A percentile compares a stretch with the other conserved stretches of the same genome.
Evolutionary conservation across 2,888 invertebrate species (phyloP).

Genomic region (Harmothoe impar): DNA sequence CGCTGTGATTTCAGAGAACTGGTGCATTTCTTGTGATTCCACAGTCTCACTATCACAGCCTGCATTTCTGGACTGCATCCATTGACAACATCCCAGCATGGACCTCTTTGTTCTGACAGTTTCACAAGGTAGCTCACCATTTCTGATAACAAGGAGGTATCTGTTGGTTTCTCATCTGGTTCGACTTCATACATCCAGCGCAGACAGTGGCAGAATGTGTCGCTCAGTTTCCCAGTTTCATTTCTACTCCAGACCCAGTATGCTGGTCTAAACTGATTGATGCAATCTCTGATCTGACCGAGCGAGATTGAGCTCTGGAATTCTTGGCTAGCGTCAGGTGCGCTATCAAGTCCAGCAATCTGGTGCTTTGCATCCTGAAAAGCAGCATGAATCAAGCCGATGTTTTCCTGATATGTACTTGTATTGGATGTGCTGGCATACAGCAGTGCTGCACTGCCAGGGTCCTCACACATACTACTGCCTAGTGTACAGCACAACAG

Average conservation of each 20-base stretch:
- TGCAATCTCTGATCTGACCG: not conserved
- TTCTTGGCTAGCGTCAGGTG: too few species aligned
- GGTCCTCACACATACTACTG: too few species aligned
- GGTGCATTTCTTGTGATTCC: not conserved
- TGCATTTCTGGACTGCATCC: not conserved
- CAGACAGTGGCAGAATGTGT: not conserved
- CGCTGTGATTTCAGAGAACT: not conserved
- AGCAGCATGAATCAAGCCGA: not conserved
- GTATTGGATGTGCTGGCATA: too few species aligned
- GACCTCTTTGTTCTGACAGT: not conserved
- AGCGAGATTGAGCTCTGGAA: not conserved
- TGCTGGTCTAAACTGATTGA: not conserved
- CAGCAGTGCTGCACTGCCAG: too few species aligned
- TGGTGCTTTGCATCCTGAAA: not conserved
- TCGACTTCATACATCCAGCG: not conserved
- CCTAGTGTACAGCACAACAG: not conserved
- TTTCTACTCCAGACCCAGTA: not conserved
- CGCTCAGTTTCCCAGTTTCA: not conserved
- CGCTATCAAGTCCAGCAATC: not conserved
- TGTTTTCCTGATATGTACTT: too few species aligned
- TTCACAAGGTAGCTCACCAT: not conserved
- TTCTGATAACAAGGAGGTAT: too few species aligned
- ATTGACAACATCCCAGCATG: not conserved
- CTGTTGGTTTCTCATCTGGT: not conserved
- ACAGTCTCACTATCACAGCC: not conserved